phyloP scores from a whole-genome alignment of 1,140 invertebrate species.

The Paralvinella palmiformis region DNA sequence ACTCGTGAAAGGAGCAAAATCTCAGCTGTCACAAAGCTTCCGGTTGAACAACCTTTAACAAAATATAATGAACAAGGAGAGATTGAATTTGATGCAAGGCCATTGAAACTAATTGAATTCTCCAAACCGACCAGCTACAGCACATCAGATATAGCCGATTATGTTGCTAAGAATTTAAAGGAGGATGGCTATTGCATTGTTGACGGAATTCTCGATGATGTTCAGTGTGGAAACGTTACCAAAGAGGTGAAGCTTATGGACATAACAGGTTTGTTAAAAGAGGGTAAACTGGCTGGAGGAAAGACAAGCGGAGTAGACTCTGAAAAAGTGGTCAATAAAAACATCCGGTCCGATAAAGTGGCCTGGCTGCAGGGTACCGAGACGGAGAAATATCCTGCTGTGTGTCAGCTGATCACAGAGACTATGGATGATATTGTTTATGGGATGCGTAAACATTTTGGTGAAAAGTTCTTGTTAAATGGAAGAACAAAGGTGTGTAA shows the following conservation, averaged over 20 bases:
- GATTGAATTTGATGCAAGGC: background rate
- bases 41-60: too few species aligned
- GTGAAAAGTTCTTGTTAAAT: background rate
- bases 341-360: background rate
- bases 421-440: background rate
- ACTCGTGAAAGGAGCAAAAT: too few species aligned
- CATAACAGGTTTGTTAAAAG: background rate
- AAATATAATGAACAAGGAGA: background rate
- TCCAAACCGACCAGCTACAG: background rate
- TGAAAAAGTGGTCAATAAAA: background rate
- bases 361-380: background rate
- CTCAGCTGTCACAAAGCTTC: too few species aligned
- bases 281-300: background rate
- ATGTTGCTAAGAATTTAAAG: background rate
- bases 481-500: constrained; percentile 4
- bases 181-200: background rate
- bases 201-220: background rate
- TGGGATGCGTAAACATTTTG: background rate
- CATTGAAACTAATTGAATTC: background rate
- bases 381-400: background rate
- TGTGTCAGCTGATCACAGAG: background rate
- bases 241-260: background rate
- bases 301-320: too few species aligned
- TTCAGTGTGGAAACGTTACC: background rate
- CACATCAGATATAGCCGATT: background rate